Percentiles rank a stretch among this genome's conserved stretches.
Conservation (phyloP, 2,113 vertebrate genomes). For the Sapayoa aenigma region DNA sequence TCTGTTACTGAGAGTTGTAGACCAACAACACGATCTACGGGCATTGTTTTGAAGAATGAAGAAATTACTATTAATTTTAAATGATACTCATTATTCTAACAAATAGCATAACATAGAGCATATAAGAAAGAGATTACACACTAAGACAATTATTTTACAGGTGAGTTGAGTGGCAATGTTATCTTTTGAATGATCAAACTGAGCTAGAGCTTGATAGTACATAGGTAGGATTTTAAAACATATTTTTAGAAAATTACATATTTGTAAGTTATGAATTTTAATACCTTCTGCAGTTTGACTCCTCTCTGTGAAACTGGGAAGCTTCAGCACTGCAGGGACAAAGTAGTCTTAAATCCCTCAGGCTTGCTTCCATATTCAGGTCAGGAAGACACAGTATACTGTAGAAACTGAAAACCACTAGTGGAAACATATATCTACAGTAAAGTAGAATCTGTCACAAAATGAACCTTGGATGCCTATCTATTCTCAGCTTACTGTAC, state of each 20-base stretch:
- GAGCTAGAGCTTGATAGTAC: background rate
- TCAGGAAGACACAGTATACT: slow-evolving; percentile 10
- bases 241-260: background rate
- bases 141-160: background rate
- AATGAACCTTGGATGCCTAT: background rate
- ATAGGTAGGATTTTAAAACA: background rate
- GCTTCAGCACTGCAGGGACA: background rate
- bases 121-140: background rate
- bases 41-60: background rate
- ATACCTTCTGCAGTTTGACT: background rate
- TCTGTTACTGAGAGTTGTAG: background rate
- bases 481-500: background rate
- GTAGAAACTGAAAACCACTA: slow-evolving; percentile 3
- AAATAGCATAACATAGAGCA: background rate
- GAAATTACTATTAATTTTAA: background rate
- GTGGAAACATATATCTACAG: background rate
- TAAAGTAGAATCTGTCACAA: background rate
- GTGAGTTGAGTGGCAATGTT: background rate
- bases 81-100: background rate
- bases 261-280: background rate
- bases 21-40: background rate
- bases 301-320: background rate
- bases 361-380: background rate
- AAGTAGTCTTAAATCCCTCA: background rate
- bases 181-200: background rate